A percentile compares a stretch with the other conserved stretches of the same genome.
phyloP scores from a whole-genome alignment of 2,888 invertebrate genomes.

The Athalia cordata region DNA sequence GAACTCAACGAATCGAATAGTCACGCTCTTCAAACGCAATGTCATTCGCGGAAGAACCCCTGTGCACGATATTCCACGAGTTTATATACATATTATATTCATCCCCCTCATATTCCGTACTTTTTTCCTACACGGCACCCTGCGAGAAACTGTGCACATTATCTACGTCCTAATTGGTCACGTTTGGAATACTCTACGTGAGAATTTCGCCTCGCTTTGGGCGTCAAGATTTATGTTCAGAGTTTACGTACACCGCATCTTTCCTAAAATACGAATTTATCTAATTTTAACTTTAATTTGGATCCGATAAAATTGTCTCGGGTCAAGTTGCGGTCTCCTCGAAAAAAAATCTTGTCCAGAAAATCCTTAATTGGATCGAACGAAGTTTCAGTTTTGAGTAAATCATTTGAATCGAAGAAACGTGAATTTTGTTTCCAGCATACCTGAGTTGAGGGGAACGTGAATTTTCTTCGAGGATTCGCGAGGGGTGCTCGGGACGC shows the following conservation, averaged over 20 bases:
- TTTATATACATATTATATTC: no score
- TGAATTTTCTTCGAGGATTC: neutral
- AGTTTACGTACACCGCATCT: neutral
- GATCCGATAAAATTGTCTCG: no score
- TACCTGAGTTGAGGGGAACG: no score
- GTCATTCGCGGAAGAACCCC: slow-evolving; percentile 25
- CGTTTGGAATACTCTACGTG: no score
- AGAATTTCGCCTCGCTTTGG: no score
- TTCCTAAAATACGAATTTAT: neutral
- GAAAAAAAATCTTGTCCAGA: neutral
- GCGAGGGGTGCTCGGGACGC: slow-evolving; percentile 47
- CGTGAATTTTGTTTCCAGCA: no score
- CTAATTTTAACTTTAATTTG: neutral
- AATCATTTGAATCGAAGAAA: neutral
- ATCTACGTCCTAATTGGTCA: no score
- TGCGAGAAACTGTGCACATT: no score
- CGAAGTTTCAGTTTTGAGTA: no score
- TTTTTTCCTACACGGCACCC: neutral
- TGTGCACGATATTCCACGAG: no score
- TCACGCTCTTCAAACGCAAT: slow-evolving; percentile 51
- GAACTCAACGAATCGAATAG: slow-evolving; percentile 55
- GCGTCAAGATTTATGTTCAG: no score
- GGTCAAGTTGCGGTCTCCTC: no score
- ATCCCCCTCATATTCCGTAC: slow-evolving; percentile 6
- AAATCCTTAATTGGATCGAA: neutral